These are phyloP conservation scores for Melanotaenia trifasciata DNA, from an alignment of 2,797 vertebrate genomes.

Conservation along the genomic window DNA sequence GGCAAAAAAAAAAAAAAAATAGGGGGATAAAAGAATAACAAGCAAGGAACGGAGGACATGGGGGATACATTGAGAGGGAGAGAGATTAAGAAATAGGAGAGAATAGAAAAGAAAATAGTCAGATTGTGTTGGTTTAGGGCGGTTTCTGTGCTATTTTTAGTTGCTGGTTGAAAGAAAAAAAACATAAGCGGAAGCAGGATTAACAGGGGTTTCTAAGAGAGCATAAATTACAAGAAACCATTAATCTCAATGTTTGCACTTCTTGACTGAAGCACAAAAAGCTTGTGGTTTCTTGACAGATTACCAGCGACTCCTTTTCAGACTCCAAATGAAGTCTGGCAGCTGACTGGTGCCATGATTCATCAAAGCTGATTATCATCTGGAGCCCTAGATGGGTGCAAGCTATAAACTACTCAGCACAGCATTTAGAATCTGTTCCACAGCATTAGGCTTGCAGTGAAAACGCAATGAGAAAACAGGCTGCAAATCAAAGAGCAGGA, in stretches of 20 bases:
- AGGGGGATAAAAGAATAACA: neutral
- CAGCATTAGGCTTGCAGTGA: conserved; percentile 39
- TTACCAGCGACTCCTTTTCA: conserved; percentile 41
- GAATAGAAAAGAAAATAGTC: conserved; percentile 27
- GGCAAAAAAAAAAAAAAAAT: neutral
- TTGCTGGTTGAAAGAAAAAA: conserved; percentile 35
- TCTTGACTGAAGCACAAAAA: conserved; percentile 34
- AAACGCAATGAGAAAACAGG: conserved; percentile 39
- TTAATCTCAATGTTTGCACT: conserved; percentile 19
- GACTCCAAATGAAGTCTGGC: conserved; percentile 33
- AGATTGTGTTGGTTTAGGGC: conserved; percentile 17
- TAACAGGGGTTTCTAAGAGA: conserved; percentile 49
- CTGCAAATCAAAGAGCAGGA: conserved; percentile 65
- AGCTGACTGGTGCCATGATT: conserved; percentile 7
- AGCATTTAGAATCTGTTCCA: conserved; percentile 31
- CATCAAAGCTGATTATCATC: conserved; percentile 27
- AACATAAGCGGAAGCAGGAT: conserved; percentile 65
- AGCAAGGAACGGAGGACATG: neutral
- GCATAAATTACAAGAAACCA: conserved; percentile 15
- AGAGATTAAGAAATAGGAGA: conserved; percentile 26
- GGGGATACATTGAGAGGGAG: conserved; percentile 14
- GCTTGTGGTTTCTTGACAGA: conserved; percentile 30
- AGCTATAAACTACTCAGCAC: conserved; percentile 12
- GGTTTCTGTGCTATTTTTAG: neutral
- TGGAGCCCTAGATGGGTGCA: neutral